phyloP scores from a whole-genome alignment of 2,888 invertebrate species.

The Stenolophus ochropezus region DNA sequence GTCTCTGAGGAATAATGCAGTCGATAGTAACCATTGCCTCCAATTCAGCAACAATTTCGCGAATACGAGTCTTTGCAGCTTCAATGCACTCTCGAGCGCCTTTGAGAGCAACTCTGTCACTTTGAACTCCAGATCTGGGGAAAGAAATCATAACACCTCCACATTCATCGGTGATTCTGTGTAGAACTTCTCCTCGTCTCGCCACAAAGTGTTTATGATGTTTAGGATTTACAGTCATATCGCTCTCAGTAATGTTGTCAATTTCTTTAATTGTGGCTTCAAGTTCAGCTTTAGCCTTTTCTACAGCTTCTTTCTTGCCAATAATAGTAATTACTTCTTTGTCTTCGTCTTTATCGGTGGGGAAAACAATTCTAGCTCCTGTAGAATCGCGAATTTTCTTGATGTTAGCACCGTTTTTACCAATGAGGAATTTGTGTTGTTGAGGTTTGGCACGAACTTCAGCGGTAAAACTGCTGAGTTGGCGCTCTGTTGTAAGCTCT shows the following conservation, averaged over 20 bases:
- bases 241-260: conserved; percentile 92
- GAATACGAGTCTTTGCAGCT: conserved; percentile 91
- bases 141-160: conserved; percentile 98
- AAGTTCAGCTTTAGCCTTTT: conserved; percentile 88
- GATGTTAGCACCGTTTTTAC: conserved; percentile 89
- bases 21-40: conserved; percentile 88
- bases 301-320: conserved; percentile 93
- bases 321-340: conserved; percentile 95
- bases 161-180: conserved; percentile 93
- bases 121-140: conserved; percentile 88
- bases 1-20: conserved; percentile 89
- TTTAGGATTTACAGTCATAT: conserved; percentile 90
- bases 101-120: conserved; percentile 86
- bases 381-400: conserved; percentile 94
- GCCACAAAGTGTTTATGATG: conserved; percentile 97
- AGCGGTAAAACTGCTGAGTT: conserved; percentile 89
- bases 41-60: conserved; percentile 92
- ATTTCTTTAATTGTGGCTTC: conserved; percentile 92
- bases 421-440: conserved; percentile 98
- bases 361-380: conserved; percentile 95
- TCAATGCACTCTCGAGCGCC: conserved; percentile 96
- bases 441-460: conserved; percentile 94
- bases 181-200: conserved; percentile 91
- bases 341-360: conserved; percentile 90
- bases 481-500: conserved; percentile 90